Conservation (phyloP, 2,113 vertebrate species). For the Coregonus clupeaformis region DNA sequence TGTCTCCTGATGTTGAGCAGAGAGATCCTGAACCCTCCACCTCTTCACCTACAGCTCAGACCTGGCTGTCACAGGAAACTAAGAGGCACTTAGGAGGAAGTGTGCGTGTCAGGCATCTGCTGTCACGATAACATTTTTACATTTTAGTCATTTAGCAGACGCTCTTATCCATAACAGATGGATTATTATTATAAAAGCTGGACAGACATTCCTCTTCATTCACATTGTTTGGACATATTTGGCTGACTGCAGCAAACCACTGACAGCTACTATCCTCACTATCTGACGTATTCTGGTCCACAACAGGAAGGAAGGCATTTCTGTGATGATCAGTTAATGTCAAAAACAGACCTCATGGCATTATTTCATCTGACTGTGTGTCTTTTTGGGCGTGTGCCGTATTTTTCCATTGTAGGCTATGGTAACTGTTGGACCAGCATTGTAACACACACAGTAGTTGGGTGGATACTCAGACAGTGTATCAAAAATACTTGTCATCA, state of each 20-base stretch:
- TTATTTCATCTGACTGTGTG: conserved; percentile 15
- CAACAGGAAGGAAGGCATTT: conserved; percentile 54
- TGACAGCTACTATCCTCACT: conserved; percentile 47
- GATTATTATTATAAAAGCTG: conserved; percentile 26
- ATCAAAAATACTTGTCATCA: conserved; percentile 8
- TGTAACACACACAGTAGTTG: background rate
- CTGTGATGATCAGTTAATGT: conserved; percentile 37
- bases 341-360: conserved; percentile 28
- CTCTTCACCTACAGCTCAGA: background rate
- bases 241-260: conserved; percentile 15
- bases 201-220: conserved; percentile 56
- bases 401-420: conserved; percentile 1
- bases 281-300: conserved; percentile 38
- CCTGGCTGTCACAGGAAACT: background rate
- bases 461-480: background rate
- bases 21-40: background rate
- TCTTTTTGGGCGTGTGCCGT: conserved; percentile 1
- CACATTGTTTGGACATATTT: conserved; percentile 27
- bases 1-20: background rate
- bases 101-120: background rate
- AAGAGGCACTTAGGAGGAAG: background rate
- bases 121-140: background rate
- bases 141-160: too few species aligned
- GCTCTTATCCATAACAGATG: too few species aligned
- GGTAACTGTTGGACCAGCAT: conserved; percentile 3